Base-by-base conservation (phyloP, 1,140 invertebrate species). In the Saccostrea glomerata region DNA sequence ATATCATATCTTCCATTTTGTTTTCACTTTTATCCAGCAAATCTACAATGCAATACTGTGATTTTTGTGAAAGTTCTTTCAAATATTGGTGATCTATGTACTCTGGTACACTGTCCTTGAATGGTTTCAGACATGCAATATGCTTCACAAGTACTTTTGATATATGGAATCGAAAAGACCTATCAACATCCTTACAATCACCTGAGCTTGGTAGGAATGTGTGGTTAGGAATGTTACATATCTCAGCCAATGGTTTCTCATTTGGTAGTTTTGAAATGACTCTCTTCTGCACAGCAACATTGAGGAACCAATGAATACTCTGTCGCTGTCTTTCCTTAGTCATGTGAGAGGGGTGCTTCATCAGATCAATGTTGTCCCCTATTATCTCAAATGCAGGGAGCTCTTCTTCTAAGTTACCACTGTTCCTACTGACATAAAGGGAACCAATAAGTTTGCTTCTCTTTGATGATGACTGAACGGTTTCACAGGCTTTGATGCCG, bases 361-460 rank as follows among this genome's bases (percentile, higher is more conserved):
- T 85, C 5, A 90, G 66, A 85, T 90, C 87, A 84, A 84, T 63
- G 77, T 90, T 90, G 60, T 90, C 89, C 36, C 89, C 87, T 58
- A 86, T 60, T 36, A 89, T 86, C 17, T 89, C 88, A 82, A 66
- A 66, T 66, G 47, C 47, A 47, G 47, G 47, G 9, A 47, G 47
- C 6, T 47, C 5, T 63, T 63, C 60, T 63, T 63, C 60, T n/a
- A 63, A 2, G 17, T 63, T 63, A 63, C 23, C 60, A 63, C 60
- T 7, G 60, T 63, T 63, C 6, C 23, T 63, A 7, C 23, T 20
- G 15, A 63, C 12, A 23, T 63, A 63, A 63, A 63, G 60, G 60
- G 60, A 63, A 63, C 60, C 60, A 63, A 63, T 63, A 23, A n/a
- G 60, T 63, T 15, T 63, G 60, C 60, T 63, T 63, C 60, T 63